These are phyloP conservation scores for Ammospiza nelsoni DNA, from an alignment of 2,113 vertebrate genomes.

Conservation along the genomic window DNA sequence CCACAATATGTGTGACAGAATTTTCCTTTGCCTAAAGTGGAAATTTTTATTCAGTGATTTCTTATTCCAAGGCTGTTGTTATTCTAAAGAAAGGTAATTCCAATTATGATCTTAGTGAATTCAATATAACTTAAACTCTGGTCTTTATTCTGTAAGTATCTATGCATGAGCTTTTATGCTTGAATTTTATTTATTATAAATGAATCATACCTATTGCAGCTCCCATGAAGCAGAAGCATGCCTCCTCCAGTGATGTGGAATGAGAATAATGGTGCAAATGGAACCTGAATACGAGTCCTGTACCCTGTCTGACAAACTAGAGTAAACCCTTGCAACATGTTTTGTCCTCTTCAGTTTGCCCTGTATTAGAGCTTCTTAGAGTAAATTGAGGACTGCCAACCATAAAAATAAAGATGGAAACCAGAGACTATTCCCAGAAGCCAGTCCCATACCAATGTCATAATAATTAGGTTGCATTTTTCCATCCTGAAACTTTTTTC, in stretches of 20 bases:
- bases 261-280: background rate
- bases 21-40: background rate
- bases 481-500: background rate
- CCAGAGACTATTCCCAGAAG: background rate
- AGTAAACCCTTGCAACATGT: background rate
- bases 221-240: background rate
- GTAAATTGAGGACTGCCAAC: background rate
- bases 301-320: background rate
- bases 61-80: background rate
- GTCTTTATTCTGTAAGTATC: background rate
- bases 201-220: background rate
- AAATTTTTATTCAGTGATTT: constrained; percentile 6
- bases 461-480: background rate
- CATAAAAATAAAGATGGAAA: background rate
- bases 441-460: background rate
- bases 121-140: background rate
- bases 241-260: background rate
- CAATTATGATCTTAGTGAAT: background rate
- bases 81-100: background rate
- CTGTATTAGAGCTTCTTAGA: background rate
- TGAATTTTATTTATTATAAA: background rate
- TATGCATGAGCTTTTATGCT: background rate
- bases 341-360: background rate
- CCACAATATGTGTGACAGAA: background rate
- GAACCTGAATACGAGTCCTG: background rate